Evolutionary conservation across 2,888 invertebrate genomes (phyloP).

Genomic region (Netelia melanura): DNA sequence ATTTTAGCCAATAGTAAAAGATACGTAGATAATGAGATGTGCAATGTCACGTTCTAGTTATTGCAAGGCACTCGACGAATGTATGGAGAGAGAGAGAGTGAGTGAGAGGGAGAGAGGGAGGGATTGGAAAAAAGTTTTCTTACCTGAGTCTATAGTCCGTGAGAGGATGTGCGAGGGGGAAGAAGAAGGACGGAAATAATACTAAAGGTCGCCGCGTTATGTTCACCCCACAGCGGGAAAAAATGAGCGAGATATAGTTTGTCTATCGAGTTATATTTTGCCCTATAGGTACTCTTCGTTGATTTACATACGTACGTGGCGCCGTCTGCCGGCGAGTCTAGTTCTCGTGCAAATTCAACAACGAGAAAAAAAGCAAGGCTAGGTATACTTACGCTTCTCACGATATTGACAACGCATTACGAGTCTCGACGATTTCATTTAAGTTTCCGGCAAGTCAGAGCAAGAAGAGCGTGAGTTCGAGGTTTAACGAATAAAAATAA

Average conservation of each 20-base stretch:
- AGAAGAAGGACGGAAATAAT: background rate
- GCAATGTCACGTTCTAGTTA: conserved; percentile 26
- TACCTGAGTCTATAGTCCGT: background rate
- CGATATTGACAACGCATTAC: too few species aligned
- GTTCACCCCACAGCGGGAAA: background rate
- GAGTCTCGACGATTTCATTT: too few species aligned
- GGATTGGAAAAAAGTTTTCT: background rate
- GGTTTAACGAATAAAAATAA: background rate
- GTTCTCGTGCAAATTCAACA: background rate
- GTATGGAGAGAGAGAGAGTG: background rate
- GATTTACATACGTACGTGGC: too few species aligned
- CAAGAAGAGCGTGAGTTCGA: background rate
- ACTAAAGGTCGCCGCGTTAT: conserved; percentile 14
- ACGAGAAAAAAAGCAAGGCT: background rate
- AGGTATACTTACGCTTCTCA: too few species aligned
- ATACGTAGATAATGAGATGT: background rate
- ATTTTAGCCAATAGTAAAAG: conserved; percentile 3
- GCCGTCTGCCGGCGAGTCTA: too few species aligned
- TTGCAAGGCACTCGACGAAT: conserved; percentile 2
- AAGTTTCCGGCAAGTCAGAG: background rate
- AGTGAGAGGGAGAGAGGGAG: background rate
- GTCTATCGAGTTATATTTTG: background rate
- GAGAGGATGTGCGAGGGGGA: background rate
- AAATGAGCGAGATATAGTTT: conserved; percentile 12
- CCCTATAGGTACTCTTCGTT: too few species aligned